Evolutionary conservation across 2,113 vertebrate genomes (phyloP).

Genomic region (Pristiophorus japonicus): DNA sequence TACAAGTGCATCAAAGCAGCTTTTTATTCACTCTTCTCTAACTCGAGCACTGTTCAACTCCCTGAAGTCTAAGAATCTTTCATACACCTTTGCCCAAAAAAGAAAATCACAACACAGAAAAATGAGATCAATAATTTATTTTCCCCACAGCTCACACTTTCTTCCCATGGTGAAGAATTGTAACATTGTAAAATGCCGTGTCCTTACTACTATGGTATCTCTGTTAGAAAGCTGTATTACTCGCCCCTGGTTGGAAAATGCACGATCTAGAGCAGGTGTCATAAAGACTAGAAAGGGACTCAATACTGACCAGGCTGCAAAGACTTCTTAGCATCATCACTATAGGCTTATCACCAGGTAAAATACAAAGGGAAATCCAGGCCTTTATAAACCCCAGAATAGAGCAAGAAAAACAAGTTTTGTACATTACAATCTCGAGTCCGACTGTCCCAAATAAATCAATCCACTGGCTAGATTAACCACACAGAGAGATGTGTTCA

Average conservation of each 20-base stretch:
- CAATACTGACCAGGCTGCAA: not conserved
- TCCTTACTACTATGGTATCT: not conserved
- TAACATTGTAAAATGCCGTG: not conserved
- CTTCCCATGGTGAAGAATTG: not conserved
- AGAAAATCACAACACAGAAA: not conserved
- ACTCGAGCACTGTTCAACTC: not conserved
- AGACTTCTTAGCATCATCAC: not conserved
- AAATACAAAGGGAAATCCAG: not conserved
- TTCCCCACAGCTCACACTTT: not conserved
- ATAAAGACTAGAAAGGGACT: not conserved
- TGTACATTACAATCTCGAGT: not conserved
- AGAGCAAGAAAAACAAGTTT: not conserved
- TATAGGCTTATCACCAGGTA: not conserved
- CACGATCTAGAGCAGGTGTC: not conserved
- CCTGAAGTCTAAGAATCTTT: not conserved
- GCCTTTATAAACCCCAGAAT: not conserved
- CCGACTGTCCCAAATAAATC: not conserved
- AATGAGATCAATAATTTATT: constrained; percentile 21
- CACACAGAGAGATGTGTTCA: not conserved
- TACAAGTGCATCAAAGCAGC: not conserved
- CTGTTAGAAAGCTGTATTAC: not conserved
- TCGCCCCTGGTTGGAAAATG: not conserved
- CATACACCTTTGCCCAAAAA: not conserved
- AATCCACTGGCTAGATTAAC: not conserved
- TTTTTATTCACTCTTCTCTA: not conserved